Conservation (phyloP, 2,113 vertebrate species). For the Bucco capensis region DNA sequence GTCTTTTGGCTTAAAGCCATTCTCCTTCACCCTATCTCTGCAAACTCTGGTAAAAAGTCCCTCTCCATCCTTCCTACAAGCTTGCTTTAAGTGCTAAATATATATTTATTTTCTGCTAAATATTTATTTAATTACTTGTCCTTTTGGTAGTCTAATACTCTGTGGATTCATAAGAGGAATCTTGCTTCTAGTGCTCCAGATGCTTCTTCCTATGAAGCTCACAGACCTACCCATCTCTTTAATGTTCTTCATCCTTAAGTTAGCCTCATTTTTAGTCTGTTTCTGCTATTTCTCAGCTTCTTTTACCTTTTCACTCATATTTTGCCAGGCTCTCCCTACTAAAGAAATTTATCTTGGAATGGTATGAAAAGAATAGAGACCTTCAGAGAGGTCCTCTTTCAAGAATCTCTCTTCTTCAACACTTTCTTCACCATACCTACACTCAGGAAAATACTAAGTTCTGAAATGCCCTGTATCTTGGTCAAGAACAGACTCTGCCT, state of each 20-base stretch:
- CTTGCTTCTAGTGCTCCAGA: not conserved
- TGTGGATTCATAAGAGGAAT: not conserved
- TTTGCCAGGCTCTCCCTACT: not conserved
- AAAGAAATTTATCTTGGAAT: not conserved
- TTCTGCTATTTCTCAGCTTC: not conserved
- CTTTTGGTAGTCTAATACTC: too few relatives aligned
- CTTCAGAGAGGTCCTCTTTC: not conserved
- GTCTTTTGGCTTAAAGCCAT: not conserved
- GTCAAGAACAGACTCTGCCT: not conserved
- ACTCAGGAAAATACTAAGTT: not conserved
- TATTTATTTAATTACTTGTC: too few relatives aligned
- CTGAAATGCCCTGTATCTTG: not conserved
- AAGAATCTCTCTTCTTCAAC: not conserved
- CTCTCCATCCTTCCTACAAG: not conserved
- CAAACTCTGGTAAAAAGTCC: not conserved
- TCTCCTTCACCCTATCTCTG: not conserved
- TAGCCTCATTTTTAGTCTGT: not conserved
- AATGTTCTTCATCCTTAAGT: not conserved
- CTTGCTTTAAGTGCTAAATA: not conserved
- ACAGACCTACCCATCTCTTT: not conserved
- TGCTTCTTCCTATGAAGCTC: not conserved
- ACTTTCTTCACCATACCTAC: rapidly evolving
- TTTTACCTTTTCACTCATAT: not conserved
- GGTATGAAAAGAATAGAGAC: not conserved
- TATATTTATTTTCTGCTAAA: too few relatives aligned